A percentile compares a stretch with the other conserved stretches of the same genome.
Conservation (phyloP, 2,888 invertebrate species). For the Lasius fuliginosus region DNA sequence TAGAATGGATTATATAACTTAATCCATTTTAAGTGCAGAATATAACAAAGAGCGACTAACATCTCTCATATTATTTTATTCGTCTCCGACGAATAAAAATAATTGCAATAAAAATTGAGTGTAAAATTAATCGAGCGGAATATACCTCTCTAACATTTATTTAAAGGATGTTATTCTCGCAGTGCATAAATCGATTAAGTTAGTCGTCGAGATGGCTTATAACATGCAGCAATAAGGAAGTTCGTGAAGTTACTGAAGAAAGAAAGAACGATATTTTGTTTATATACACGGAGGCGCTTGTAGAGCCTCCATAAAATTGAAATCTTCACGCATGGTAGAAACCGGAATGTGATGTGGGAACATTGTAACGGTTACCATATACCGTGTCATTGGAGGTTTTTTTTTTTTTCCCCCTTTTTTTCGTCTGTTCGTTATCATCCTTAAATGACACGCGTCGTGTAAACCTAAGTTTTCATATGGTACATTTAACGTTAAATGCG, state of each 20-base stretch:
- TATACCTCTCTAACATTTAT: not conserved
- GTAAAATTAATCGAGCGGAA: not conserved
- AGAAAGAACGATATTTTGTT: conserved; percentile 42
- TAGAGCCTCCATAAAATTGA: conserved; percentile 43
- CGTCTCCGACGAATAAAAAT: not conserved
- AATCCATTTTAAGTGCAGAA: not conserved
- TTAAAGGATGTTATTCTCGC: not conserved
- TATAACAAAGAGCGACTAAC: not conserved
- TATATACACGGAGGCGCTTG: conserved; percentile 8
- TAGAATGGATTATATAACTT: not conserved
- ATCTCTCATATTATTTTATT: not conserved
- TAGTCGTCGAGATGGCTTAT: not conserved
- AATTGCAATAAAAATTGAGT: not conserved
- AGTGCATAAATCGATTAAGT: not conserved
- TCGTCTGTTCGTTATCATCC: conserved; percentile 22
- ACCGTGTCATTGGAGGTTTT: not conserved
- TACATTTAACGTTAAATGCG: conserved; percentile 17
- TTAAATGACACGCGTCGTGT: conserved; percentile 49
- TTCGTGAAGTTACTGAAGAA: not conserved
- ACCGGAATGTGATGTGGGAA: conserved; percentile 20
- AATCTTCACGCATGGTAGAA: conserved; percentile 22
- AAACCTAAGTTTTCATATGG: not conserved
- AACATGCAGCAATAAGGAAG: not conserved
- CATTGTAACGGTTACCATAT: conserved; percentile 40
- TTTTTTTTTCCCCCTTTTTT: conserved; percentile 8